Percentiles rank a stretch among this genome's conserved stretches.
Evolutionary conservation across 2,888 invertebrate genomes (phyloP).

Genomic region (Criorhina ranunculi): DNA sequence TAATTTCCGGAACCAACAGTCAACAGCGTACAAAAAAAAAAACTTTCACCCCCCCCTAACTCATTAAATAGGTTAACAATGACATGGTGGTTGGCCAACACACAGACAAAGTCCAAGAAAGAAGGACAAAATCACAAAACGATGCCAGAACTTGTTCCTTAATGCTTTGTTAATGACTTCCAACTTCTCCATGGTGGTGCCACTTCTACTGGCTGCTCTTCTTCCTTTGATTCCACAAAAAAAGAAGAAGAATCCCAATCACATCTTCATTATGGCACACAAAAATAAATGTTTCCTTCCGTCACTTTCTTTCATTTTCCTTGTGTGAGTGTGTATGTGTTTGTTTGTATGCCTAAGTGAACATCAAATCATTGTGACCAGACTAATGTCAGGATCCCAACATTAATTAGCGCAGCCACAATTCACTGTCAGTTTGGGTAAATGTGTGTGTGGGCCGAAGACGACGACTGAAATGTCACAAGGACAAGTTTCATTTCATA

Average conservation of each 20-base stretch:
- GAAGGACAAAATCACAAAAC: conserved; percentile 65
- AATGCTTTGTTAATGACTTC: conserved; percentile 72
- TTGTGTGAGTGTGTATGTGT: neutral
- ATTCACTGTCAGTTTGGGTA: conserved; percentile 58
- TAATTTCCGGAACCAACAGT: conserved; percentile 2
- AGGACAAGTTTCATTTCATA: conserved; percentile 5
- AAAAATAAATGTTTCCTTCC: conserved; percentile 48
- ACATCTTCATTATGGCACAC: conserved; percentile 47
- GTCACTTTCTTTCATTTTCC: neutral
- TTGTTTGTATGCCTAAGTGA: conserved; percentile 10
- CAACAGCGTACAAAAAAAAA: neutral
- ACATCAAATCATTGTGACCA: conserved; percentile 34
- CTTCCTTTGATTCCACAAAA: neutral
- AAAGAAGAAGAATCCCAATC: conserved; percentile 34
- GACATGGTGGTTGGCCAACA: neutral
- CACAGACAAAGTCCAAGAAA: neutral
- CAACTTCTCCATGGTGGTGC: conserved; percentile 51
- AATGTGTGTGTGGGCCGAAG: neutral
- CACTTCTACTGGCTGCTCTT: conserved; percentile 6
- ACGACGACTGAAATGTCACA: conserved; percentile 20
- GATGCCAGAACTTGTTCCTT: conserved; percentile 67
- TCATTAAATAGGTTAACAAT: conserved; percentile 14
- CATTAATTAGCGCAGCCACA: conserved; percentile 66
- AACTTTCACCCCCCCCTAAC: neutral
- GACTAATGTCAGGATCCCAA: conserved; percentile 62